phyloP scores from a whole-genome alignment of 2,888 invertebrate species.

The Synergus umbraculus region DNA sequence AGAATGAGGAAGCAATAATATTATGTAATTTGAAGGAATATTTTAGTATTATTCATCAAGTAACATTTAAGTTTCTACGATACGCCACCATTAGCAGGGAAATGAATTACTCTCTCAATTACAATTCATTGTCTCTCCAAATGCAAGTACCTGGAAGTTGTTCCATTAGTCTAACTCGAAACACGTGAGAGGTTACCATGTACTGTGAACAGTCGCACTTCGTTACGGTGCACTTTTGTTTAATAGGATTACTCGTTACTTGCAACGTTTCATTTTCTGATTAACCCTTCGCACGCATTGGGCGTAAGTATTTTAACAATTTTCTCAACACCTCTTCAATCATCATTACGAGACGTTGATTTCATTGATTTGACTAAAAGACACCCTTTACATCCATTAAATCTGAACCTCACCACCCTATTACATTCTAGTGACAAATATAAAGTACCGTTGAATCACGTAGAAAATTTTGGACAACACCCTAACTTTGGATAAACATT shows the following conservation, averaged over 20 bases:
- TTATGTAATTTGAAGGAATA: background rate
- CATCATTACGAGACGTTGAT: background rate
- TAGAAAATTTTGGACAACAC: no score
- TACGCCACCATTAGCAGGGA: background rate
- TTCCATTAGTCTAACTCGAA: slow-evolving; percentile 5
- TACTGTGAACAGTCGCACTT: background rate
- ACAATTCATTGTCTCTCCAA: background rate
- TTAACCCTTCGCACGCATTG: background rate
- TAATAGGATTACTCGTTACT: slow-evolving; percentile 5
- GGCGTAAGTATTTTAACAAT: background rate
- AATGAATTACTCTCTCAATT: background rate
- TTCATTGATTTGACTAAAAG: background rate
- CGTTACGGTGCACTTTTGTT: slow-evolving; percentile 1
- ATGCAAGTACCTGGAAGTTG: background rate
- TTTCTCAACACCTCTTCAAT: background rate
- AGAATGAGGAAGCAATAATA: no score
- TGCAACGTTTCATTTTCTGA: background rate
- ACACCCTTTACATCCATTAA: background rate
- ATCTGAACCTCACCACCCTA: background rate
- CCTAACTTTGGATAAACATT: no score
- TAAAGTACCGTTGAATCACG: background rate
- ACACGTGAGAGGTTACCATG: background rate
- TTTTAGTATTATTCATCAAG: background rate
- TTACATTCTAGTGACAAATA: background rate
- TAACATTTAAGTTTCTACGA: background rate